Conservation (phyloP, 2,113 vertebrate species). For the Microtus richardsoni region DNA sequence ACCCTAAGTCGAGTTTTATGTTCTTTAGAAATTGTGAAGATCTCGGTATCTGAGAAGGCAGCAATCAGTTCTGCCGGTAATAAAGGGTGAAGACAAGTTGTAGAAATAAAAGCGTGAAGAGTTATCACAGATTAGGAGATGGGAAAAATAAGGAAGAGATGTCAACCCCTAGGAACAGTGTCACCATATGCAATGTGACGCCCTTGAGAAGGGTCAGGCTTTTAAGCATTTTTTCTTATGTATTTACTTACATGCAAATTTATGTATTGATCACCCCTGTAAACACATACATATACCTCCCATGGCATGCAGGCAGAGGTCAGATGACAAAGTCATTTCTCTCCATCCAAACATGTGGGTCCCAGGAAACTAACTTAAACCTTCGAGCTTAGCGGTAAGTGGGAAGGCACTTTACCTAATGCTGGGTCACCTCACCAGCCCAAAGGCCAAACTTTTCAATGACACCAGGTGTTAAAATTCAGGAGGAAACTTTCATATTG, state of each 20-base stretch:
- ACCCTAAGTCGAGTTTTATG: not conserved
- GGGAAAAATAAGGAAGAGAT: not conserved
- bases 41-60: not conserved
- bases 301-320: not conserved
- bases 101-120: not conserved
- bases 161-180: not conserved
- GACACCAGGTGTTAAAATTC: not conserved
- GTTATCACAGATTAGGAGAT: not conserved
- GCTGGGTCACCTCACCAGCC: not conserved
- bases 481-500: not conserved
- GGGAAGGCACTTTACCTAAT: not conserved
- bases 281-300: not conserved
- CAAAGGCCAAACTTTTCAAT: slow-evolving; percentile 13
- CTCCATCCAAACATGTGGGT: not conserved
- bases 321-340: not conserved
- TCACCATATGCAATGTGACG: not conserved
- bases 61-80: not conserved
- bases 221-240: not conserved
- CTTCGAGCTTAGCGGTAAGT: not conserved
- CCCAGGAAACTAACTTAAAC: not conserved
- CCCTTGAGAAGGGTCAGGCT: not conserved
- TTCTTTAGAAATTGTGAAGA: not conserved
- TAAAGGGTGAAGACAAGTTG: not conserved
- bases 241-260: not conserved
- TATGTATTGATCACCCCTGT: not conserved